Evolutionary conservation across 2,113 vertebrate species (phyloP).

Genomic region (Phalacrocorax aristotelis): DNA sequence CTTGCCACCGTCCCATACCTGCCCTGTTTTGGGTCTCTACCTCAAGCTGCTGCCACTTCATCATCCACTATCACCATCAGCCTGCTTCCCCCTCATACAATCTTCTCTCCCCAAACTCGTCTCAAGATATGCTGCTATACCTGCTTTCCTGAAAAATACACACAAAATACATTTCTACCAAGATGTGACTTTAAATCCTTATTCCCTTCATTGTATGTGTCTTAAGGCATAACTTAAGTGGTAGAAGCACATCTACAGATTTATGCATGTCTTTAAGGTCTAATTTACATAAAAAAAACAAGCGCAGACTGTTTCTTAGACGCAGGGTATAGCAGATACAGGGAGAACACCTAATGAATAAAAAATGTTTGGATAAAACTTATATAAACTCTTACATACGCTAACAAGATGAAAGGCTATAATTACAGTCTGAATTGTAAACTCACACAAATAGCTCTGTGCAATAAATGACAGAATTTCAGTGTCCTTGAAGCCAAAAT

Average conservation of each 20-base stretch:
- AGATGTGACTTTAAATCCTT: background rate
- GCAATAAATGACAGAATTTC: background rate
- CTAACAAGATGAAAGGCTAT: slow-evolving; percentile 48
- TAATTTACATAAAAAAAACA: slow-evolving; percentile 61
- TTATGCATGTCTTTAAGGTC: background rate
- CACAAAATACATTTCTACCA: background rate
- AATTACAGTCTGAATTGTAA: slow-evolving; percentile 2
- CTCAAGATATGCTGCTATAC: background rate
- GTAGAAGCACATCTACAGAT: slow-evolving; percentile 24
- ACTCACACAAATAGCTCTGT: background rate
- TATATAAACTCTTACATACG: background rate
- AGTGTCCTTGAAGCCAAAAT: slow-evolving; percentile 1
- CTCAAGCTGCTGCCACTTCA: background rate
- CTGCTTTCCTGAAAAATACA: background rate
- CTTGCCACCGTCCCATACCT: background rate
- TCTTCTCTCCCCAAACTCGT: background rate
- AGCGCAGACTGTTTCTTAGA: background rate
- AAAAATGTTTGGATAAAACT: slow-evolving; percentile 36
- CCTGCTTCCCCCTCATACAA: background rate
- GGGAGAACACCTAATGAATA: slow-evolving; percentile 36
- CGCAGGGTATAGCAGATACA: background rate
- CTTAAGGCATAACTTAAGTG: background rate
- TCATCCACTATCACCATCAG: background rate
- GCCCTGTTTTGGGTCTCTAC: background rate
- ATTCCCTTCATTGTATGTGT: background rate